A percentile compares a stretch with the other conserved stretches of the same genome.
These are phyloP conservation scores for Helleia helle DNA, from an alignment of 2,888 invertebrate genomes.

Conservation along the genomic window DNA sequence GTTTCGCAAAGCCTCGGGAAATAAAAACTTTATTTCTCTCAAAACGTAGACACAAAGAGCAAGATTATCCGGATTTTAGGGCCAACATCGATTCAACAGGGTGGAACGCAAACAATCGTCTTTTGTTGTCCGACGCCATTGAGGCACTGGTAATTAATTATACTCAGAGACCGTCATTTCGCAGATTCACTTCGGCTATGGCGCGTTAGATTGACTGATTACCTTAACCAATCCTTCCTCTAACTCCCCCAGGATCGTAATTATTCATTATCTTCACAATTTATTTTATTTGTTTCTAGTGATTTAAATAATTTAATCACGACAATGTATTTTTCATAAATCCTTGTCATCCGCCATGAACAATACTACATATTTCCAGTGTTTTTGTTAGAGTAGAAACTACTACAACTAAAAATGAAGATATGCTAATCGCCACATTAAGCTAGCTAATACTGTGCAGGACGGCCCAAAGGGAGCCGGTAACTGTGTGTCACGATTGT, in stretches of 20 bases:
- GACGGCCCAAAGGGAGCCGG: too few relatives aligned
- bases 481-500: too few relatives aligned
- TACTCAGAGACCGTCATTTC: slow-evolving; percentile 24
- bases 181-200: slow-evolving; percentile 18
- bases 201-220: slow-evolving; percentile 11
- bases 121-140: slow-evolving; percentile 55
- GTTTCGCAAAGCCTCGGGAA: slow-evolving; percentile 34
- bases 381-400: too few relatives aligned
- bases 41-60: slow-evolving; percentile 55
- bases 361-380: too few relatives aligned
- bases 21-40: slow-evolving; percentile 63
- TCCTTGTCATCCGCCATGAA: too few relatives aligned
- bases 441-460: too few relatives aligned
- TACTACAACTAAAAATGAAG: too few relatives aligned
- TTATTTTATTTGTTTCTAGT: not conserved
- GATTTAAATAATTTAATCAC: too few relatives aligned
- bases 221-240: slow-evolving; percentile 8
- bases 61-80: slow-evolving; percentile 63
- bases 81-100: slow-evolving; percentile 55
- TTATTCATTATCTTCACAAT: slow-evolving; percentile 13
- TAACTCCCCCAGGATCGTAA: slow-evolving; percentile 9
- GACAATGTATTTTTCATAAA: too few relatives aligned
- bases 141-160: slow-evolving; percentile 66
- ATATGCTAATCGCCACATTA: too few relatives aligned
- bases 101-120: slow-evolving; percentile 57